Evolutionary conservation across 2,113 vertebrate species (phyloP), one percentile per base, ranked within the genome.

Genomic region (Benitochromis conjunctus): DNA sequence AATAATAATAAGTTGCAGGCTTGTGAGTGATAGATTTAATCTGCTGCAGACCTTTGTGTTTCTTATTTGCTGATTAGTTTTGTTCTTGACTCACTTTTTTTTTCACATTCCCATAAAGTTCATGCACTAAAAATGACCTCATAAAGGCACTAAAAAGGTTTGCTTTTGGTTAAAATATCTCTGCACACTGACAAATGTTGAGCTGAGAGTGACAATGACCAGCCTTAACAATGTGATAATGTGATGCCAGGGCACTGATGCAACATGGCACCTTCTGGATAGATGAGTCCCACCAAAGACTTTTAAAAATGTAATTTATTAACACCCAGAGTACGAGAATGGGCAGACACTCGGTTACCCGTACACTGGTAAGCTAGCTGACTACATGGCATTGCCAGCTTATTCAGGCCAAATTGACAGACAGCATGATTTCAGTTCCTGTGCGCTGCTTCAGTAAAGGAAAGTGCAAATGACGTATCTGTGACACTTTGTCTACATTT

Each of bases 101-200:
- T 13, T 43, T 5, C 11, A 43, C 41, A 43, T 43, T 43, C 41
- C 12, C 41, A 43, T 71, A 18, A 26, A 0, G 0, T 71, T 46
- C 2, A 6, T 71, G 21, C n/a, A 69, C 19, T 69, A 43, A 69
- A 69, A 43, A 24, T 41, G 7, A 69, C 60, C 60, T 38, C 6
- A 1, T 64, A 38, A 21, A 0, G 62, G 0, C n/a, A 41, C 62
- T 66, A 41, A 66, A 41, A 66, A 3, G 38, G 41, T 0, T 38
- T 41, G 62, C 4, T 21, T 66, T 41, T 26, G 13, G 38, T 46
- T 46, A n/a, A 43, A 69, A 46, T 3, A 0, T 71, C 38, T 7
- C 21, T 48, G 66, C 66, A 29, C 24, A 18, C 24, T 7, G 41
- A 29, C 21, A 74, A 29, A 74, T 48, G 41, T 29, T 29, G 66